These are phyloP conservation scores for Peromyscus aztecus DNA, from an alignment of 2,797 vertebrate genomes.

Conservation along the genomic window DNA sequence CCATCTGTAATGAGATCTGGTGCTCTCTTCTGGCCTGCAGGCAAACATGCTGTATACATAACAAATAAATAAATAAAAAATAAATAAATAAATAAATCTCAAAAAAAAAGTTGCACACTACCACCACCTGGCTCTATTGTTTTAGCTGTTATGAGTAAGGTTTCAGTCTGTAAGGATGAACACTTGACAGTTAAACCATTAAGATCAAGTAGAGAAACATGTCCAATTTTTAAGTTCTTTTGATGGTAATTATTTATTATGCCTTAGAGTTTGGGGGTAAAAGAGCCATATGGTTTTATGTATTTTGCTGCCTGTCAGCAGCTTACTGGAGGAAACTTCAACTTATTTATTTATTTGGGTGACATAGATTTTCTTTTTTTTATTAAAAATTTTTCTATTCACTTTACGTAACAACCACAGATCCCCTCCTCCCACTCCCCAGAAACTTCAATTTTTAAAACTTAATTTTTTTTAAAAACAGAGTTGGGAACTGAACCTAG, in stretches of 20 bases:
- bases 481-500: background rate
- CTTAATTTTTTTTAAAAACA: background rate
- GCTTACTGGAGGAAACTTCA: background rate
- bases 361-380: too few species aligned
- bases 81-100: too few species aligned
- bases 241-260: conserved; percentile 40
- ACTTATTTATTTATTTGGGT: too few species aligned
- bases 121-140: background rate
- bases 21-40: too few species aligned
- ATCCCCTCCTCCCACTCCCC: too few species aligned
- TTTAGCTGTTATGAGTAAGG: conserved; percentile 60
- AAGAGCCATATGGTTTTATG: conserved; percentile 29
- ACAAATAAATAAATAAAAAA: too few species aligned
- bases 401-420: too few species aligned
- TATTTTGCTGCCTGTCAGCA: conserved; percentile 42
- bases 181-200: conserved; percentile 37
- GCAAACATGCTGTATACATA: too few species aligned
- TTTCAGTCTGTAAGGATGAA: conserved; percentile 11
- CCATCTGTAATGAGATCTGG: too few species aligned
- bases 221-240: conserved; percentile 16
- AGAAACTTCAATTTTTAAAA: background rate
- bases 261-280: conserved; percentile 12
- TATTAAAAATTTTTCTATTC: too few species aligned
- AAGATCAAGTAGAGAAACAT: conserved; percentile 41
- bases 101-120: background rate